Conservation (phyloP, 2,113 vertebrate genomes). For the Tamias sibiricus region DNA sequence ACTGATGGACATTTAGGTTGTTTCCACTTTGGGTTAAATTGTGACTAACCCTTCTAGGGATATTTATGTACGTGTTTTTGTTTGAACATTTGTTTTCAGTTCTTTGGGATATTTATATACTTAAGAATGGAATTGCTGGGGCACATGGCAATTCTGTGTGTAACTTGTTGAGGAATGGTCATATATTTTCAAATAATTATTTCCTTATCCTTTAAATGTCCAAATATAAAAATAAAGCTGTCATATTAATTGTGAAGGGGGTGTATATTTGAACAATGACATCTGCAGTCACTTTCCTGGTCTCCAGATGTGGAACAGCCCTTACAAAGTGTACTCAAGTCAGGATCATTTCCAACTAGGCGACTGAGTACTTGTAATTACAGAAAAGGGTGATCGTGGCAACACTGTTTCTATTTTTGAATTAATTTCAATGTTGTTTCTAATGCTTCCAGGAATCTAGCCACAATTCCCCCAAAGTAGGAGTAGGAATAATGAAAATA, state of each 20-base stretch:
- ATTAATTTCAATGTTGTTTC: neutral
- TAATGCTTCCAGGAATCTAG: constrained; percentile 44
- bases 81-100: constrained; percentile 30
- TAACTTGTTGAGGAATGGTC: constrained; percentile 9
- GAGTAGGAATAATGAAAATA: neutral
- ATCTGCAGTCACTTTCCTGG: neutral
- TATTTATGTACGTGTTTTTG: neutral
- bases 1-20: neutral
- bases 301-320: neutral
- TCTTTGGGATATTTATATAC: neutral
- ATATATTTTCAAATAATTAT: neutral
- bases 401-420: neutral
- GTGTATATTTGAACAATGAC: neutral
- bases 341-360: neutral
- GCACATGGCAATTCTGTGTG: neutral
- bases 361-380: neutral
- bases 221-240: constrained; percentile 6
- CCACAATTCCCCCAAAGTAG: neutral
- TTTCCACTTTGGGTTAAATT: neutral
- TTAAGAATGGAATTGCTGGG: neutral
- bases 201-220: neutral
- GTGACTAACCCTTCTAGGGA: neutral
- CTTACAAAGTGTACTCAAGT: neutral
- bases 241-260: neutral
- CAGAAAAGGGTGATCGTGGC: neutral